Base-by-base conservation (phyloP, 2,797 vertebrate species). In the Diplodus sargus region DNA sequence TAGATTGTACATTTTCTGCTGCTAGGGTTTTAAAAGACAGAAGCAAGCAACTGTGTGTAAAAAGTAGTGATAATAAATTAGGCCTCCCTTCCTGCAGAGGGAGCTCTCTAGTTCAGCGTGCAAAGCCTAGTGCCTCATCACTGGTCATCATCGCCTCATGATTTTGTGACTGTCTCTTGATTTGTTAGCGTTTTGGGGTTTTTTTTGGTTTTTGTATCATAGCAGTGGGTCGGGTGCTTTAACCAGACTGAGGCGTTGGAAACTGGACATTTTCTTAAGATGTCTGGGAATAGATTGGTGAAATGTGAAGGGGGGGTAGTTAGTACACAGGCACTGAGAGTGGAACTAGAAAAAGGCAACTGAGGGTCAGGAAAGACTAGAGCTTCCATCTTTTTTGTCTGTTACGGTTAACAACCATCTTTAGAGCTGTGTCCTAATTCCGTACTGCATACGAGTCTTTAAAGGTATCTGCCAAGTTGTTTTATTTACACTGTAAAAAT, bases 1-100 rank as follows among this genome's bases (percentile, higher is more conserved):
- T 93, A 87, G 93, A 94, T 93, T 93, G 90, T 93, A 93, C 68
- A 85, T 91, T 91, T 90, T 90, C 74, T 92, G 93, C 91, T 94
- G 92, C 92, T 92, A 77, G 79, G 84, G 85, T 90, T 91, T 90
- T 74, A 70, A 87, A 84, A 84, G 83, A 83, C 9, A 0, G 68
- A 91, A 76, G 79, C 76, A 66, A 77, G 86, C 85, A 76, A 79
- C 70, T 65, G 83, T 81, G 86, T 92, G 81, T 90, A 82, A 82
- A 82, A 87, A 87, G 81, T 88, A 90, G 85, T 86, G 78, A 81
- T 91, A 85, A 86, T 82, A 78, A 88, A 92, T 89, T 87, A 84
- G 84, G 70, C 89, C 84, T 89, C 90, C 85, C 72, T 4, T 64
- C 80, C 85, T 82, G 70, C 82, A 88, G 90, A 73, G 89, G 89